Evolutionary conservation across 1,140 invertebrate genomes (phyloP), one percentile per base, ranked within the genome.

Genomic region (Diabrotica virgifera): DNA sequence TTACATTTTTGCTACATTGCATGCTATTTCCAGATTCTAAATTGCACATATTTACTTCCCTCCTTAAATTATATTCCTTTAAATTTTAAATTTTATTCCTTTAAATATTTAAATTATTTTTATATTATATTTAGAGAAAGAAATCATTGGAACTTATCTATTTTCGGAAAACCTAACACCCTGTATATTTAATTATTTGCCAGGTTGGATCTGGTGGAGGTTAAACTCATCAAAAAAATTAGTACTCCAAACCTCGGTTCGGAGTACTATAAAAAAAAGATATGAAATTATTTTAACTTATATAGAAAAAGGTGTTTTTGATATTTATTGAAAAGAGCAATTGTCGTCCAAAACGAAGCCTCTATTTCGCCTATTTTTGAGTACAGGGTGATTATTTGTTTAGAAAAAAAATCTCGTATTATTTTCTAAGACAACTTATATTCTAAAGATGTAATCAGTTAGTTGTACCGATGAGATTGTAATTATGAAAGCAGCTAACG

Each of bases 351-450:
- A 46, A 46, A 46, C n/a, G 5, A 10, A 46, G 40, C 40, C 40
- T 46, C 40, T 46, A 46, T 46, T 46, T 46, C 40, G 40, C 40
- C 40, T 46, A 46, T 46, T 46, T 46, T 46, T 46, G 40, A 46
- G 40, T 10, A 46, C 40, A 10, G n/a, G 40, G n/a, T 46, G 8
- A 10, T 46, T 46, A 10, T 46, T n/a, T 10, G 8, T 46, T 46
- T 46, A 46, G 40, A 46, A 46, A 46, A 46, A 46, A 46, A 46
- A 46, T 46, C 40, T 46, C n/a, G 8, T 46, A 46, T 46, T 10
- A n/a, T 46, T 46, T 6, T 10, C 40, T 10, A 46, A 46, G 40
- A 46, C n/a, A 46, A 46, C 40, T 46, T 46, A 46, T 46, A 46
- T 46, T 46, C 40, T 46, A 46, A 46, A 46, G 8, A 46, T 46